Percentiles rank a stretch among this genome's conserved stretches.
Conservation (phyloP, 2,797 vertebrate genomes). For the Triplophysa bombifrons region DNA sequence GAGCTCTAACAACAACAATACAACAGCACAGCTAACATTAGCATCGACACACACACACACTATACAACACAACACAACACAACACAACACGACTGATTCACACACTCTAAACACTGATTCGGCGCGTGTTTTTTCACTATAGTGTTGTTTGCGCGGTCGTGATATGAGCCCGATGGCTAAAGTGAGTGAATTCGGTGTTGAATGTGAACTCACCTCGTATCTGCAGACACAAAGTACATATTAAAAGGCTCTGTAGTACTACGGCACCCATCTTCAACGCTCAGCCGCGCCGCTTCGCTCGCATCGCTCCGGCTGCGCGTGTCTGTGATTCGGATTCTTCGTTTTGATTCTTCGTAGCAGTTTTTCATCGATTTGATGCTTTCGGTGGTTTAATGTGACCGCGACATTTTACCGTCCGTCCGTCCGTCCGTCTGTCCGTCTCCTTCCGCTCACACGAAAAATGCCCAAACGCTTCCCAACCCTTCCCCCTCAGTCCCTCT, state of each 20-base stretch:
- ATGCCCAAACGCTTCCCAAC: conserved; percentile 56
- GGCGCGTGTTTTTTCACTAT: too few species aligned
- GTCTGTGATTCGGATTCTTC: conserved; percentile 32
- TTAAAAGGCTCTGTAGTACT: conserved; percentile 86
- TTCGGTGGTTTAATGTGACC: conserved; percentile 53
- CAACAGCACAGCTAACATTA: neutral
- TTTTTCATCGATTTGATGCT: conserved; percentile 50
- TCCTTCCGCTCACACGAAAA: conserved; percentile 78
- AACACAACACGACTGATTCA: neutral
- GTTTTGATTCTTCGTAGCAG: conserved; percentile 59
- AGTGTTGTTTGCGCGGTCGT: too few species aligned
- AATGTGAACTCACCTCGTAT: conserved; percentile 80
- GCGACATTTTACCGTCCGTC: conserved; percentile 72
- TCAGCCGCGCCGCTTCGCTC: conserved; percentile 64
- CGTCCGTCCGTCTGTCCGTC: conserved; percentile 60
- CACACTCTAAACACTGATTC: neutral
- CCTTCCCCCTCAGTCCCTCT: conserved; percentile 24
- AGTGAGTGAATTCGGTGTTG: neutral
- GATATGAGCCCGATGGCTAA: too few species aligned
- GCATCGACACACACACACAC: conserved; percentile 19
- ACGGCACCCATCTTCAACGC: conserved; percentile 86
- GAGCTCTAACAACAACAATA: neutral
- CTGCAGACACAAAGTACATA: conserved; percentile 83
- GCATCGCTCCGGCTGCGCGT: conserved; percentile 63
- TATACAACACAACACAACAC: too few species aligned